These are phyloP conservation scores for Vombatus ursinus DNA, from an alignment of 2,113 vertebrate species.

Conservation along the genomic window DNA sequence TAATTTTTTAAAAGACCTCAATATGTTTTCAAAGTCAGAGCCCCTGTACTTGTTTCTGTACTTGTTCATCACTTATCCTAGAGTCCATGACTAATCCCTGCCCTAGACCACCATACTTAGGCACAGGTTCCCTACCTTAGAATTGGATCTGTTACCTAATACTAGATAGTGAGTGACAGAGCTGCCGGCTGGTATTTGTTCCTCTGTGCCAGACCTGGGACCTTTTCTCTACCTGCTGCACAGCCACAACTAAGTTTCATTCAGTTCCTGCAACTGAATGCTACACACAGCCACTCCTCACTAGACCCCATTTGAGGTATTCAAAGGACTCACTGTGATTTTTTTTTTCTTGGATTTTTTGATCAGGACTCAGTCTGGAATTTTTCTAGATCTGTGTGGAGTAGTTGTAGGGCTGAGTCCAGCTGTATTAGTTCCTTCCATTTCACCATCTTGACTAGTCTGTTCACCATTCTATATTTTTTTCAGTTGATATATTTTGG, in stretches of 20 bases:
- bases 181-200: neutral
- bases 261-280: neutral
- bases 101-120: neutral
- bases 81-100: neutral
- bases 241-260: neutral
- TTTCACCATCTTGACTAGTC: too few relatives aligned
- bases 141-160: neutral
- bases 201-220: neutral
- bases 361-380: neutral
- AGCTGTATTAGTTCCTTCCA: neutral
- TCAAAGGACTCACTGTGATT: neutral
- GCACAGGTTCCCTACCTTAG: neutral
- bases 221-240: neutral
- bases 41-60: neutral
- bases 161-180: neutral
- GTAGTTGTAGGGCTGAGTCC: neutral
- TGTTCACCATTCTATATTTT: neutral
- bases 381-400: too few relatives aligned
- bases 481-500: neutral
- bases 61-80: neutral
- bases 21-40: neutral
- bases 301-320: neutral
- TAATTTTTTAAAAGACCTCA: neutral
- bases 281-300: neutral
- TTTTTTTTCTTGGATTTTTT: neutral